Evolutionary conservation across 2,113 vertebrate species (phyloP).

Genomic region (Erythrolamprus reginae): DNA sequence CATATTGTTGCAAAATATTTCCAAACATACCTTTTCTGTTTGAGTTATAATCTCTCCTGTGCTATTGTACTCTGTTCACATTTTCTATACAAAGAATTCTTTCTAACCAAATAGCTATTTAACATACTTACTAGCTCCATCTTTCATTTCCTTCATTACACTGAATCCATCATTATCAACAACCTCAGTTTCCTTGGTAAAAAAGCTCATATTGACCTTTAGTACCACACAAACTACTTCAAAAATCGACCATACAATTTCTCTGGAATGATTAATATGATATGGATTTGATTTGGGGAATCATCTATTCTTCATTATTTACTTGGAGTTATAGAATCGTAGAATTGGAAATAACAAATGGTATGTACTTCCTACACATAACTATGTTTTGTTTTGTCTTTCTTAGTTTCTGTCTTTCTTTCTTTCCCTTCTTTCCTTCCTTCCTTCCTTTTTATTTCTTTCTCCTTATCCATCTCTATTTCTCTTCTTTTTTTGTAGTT

Average conservation of each 20-base stretch:
- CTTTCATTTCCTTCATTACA: not conserved
- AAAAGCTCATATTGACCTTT: not conserved
- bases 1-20: not conserved
- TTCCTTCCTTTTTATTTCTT: not conserved
- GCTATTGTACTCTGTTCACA: not conserved
- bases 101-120: not conserved
- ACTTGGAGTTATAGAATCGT: not conserved
- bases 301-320: not conserved
- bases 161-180: not conserved
- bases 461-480: too few species aligned
- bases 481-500: not conserved
- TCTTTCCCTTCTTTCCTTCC: not conserved
- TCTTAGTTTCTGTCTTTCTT: too few species aligned
- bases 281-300: not conserved
- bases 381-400: too few species aligned
- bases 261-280: not conserved
- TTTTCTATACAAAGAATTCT: not conserved
- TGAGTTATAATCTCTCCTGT: not conserved
- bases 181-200: not conserved
- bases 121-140: not conserved
- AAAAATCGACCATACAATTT: not conserved
- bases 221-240: not conserved
- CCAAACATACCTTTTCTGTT: not conserved
- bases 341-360: not conserved
- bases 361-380: too few species aligned